phyloP scores from a whole-genome alignment of 2,797 vertebrate species.

The Crenichthys baileyi region DNA sequence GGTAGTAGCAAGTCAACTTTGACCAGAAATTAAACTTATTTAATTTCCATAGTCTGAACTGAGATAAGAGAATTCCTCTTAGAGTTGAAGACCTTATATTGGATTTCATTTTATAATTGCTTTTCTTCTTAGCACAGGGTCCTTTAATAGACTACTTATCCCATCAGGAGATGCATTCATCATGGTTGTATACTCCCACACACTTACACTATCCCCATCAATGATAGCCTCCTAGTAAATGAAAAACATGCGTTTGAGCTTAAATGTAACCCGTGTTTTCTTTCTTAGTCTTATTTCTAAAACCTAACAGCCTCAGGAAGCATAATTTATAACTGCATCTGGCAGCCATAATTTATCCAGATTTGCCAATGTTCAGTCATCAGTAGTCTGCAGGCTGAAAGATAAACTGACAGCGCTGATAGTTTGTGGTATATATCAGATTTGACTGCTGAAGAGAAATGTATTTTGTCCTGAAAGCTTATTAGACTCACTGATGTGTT shows the following conservation, averaged over 20 bases:
- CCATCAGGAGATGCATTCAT: constrained; percentile 61
- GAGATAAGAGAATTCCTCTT: constrained; percentile 12
- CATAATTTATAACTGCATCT: constrained; percentile 20
- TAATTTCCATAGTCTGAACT: constrained; percentile 32
- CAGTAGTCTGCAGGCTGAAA: constrained; percentile 24
- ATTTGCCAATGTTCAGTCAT: constrained; percentile 27
- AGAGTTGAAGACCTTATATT: constrained; percentile 54
- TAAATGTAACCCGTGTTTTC: constrained; percentile 12
- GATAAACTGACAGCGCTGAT: constrained; percentile 49
- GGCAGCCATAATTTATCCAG: constrained; percentile 25
- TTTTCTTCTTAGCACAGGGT: constrained; percentile 53
- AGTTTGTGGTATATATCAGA: constrained; percentile 45
- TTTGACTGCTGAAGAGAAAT: constrained; percentile 51
- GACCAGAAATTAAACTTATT: constrained; percentile 52
- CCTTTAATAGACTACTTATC: constrained; percentile 55
- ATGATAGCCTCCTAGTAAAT: constrained; percentile 28
- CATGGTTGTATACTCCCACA: constrained; percentile 37
- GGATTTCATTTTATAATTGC: constrained; percentile 16
- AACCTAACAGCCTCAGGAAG: background rate
- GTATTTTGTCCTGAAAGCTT: constrained; percentile 50
- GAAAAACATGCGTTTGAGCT: constrained; percentile 38
- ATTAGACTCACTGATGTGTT: constrained; percentile 49
- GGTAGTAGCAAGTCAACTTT: constrained; percentile 13
- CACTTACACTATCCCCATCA: constrained; percentile 20
- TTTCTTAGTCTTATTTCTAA: background rate